phyloP scores from a whole-genome alignment of 2,888 invertebrate species.

The Caenorhabditis sp. region DNA sequence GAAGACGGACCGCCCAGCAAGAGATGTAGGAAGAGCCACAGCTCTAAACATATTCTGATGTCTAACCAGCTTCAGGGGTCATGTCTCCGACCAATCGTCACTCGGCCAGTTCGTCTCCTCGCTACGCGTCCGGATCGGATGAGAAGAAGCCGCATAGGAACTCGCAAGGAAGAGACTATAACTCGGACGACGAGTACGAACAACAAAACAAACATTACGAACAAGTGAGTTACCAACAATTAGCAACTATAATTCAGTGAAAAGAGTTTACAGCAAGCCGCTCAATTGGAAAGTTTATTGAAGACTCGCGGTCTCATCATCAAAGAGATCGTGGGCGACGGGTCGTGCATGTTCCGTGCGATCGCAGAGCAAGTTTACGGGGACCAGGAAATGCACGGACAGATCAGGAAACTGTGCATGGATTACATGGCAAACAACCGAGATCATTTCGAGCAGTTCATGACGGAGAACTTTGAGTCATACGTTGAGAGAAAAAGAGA shows the following conservation, averaged over 20 bases:
- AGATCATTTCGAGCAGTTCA: slow-evolving; percentile 90
- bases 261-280: slow-evolving; percentile 83
- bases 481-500: slow-evolving; percentile 88
- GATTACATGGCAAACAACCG: slow-evolving; percentile 88
- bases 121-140: background rate
- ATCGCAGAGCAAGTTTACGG: slow-evolving; percentile 92
- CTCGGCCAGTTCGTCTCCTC: background rate
- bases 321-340: slow-evolving; percentile 90
- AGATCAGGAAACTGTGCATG: slow-evolving; percentile 89
- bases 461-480: slow-evolving; percentile 90
- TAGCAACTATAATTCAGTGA: slow-evolving; percentile 16
- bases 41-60: background rate
- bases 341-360: slow-evolving; percentile 90
- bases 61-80: background rate
- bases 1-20: background rate
- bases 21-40: background rate
- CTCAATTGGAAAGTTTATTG: slow-evolving; percentile 85
- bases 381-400: slow-evolving; percentile 90
- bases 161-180: slow-evolving; percentile 7
- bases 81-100: background rate
- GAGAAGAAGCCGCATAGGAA: background rate
- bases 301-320: slow-evolving; percentile 86
- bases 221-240: background rate
- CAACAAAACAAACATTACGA: slow-evolving; percentile 9
- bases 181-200: slow-evolving; percentile 49